A percentile compares a stretch with the other conserved stretches of the same genome.
Conservation (phyloP, 2,888 invertebrate species). For the Cheilosia soror region DNA sequence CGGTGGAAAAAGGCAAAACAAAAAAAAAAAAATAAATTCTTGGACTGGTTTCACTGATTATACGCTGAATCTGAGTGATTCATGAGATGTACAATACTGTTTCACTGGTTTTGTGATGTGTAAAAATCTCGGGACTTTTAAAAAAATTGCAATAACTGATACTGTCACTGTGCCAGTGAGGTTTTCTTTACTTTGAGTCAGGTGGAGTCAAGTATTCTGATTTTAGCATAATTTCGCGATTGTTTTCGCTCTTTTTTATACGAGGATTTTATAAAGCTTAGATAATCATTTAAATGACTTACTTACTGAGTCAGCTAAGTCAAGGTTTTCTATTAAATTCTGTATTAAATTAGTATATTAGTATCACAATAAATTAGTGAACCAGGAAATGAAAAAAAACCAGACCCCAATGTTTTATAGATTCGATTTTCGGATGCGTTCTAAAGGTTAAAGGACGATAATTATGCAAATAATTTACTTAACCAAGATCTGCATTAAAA, state of each 20-base stretch:
- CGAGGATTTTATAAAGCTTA: neutral
- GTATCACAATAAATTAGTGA: neutral
- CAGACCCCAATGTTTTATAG: too few relatives aligned
- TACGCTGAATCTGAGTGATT: conserved; percentile 27
- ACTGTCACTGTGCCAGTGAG: neutral
- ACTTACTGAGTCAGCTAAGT: neutral
- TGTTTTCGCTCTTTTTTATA: neutral
- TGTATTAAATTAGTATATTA: neutral
- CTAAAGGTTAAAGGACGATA: too few relatives aligned
- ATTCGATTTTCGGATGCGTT: too few relatives aligned
- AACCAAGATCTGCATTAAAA: too few relatives aligned
- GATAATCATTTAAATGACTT: conserved; percentile 6
- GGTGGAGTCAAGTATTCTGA: neutral
- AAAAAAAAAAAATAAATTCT: conserved; percentile 20
- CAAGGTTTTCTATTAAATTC: neutral
- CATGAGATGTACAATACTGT: conserved; percentile 30
- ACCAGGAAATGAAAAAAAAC: neutral
- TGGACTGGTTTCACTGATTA: conserved; percentile 39
- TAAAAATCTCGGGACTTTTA: neutral
- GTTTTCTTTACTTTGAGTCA: neutral
- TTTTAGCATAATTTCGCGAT: too few relatives aligned
- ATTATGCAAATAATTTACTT: too few relatives aligned
- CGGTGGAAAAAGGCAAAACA: neutral
- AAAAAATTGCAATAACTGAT: conserved; percentile 4
- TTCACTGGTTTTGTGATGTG: conserved; percentile 5